Base-by-base conservation (phyloP, 2,888 invertebrate genomes). In the Encarsia formosa region DNA sequence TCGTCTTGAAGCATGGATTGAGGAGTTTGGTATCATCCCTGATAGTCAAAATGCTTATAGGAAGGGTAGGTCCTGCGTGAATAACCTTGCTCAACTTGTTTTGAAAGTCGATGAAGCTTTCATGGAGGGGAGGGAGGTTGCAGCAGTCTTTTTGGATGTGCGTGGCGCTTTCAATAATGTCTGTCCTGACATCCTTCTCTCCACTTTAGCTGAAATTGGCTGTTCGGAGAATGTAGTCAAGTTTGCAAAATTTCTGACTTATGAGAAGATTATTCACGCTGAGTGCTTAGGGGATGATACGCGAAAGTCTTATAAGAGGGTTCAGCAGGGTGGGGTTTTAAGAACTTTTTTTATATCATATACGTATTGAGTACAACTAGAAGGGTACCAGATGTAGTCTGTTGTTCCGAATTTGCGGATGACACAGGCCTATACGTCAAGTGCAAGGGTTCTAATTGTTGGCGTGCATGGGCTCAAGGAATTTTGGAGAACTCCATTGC, bases 21-120 rank as follows among this genome's bases (percentile, higher is more conserved):
- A 44, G 22, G 11, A 9, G 9, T 5, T 34, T 11, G 19, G 22
- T 20, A 32, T 44, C 3, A 5, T 44, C 2, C 31, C 38, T n/a
- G 15, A 31, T 11, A 23, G 13, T 5, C 48, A 48, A 40, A 15
- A 15, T 26, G 48, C 40, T 4, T 48, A 40, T 31, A 19, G 40
- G 15, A 40, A 48, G 8, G 40, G 40, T 1, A 19, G 11, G 15
- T 48, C 48, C 2, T 37, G 38, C 16, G 8, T n/a, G 9, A 31
- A 48, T 23, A 40, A 40, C 15, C 23, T 48, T 1, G n/a, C 18
- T 11, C 39, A 48, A 5, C 9, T 48, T n/a, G 24, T 42, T 11
- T 9, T 42, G n/a, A 20, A 32, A 16, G 24, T 31, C 22, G 19
- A 37, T 37, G 20, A 41, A 26, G 47, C 34, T 9, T 24, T 44